These are phyloP conservation scores for Parnassius orleans DNA, from an alignment of 2,888 invertebrate genomes.

Conservation along the genomic window DNA sequence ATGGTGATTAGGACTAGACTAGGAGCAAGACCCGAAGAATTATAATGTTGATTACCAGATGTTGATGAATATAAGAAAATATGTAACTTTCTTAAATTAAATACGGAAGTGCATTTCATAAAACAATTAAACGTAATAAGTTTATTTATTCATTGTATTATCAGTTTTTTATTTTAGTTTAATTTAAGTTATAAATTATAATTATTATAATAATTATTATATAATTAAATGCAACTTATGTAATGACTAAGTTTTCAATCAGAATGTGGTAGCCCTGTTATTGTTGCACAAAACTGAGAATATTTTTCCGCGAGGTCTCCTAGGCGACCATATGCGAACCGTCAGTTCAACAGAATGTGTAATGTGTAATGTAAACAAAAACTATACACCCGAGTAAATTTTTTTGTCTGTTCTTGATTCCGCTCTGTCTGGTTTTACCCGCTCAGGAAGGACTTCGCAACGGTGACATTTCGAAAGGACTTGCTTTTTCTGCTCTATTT, in stretches of 20 bases:
- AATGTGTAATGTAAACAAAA: slow-evolving; percentile 70
- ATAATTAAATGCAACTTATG: too few species aligned
- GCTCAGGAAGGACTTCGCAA: slow-evolving; percentile 19
- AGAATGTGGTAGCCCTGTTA: slow-evolving; percentile 57
- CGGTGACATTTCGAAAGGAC: slow-evolving; percentile 7
- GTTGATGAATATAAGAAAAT: too few species aligned
- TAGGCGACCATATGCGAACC: slow-evolving; percentile 68
- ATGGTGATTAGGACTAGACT: too few species aligned
- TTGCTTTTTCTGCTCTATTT: slow-evolving; percentile 1
- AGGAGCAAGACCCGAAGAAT: too few species aligned
- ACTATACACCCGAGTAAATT: slow-evolving; percentile 49
- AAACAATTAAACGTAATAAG: too few species aligned
- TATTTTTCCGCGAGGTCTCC: slow-evolving; percentile 65
- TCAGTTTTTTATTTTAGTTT: too few species aligned
- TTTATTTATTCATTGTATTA: too few species aligned
- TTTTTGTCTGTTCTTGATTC: slow-evolving; percentile 47
- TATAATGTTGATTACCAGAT: too few species aligned
- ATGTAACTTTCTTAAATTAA: too few species aligned
- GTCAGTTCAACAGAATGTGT: slow-evolving; percentile 44
- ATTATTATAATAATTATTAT: too few species aligned
- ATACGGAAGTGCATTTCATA: too few species aligned
- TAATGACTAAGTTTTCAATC: background rate
- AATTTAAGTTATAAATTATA: too few species aligned
- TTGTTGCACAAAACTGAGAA: slow-evolving; percentile 66
- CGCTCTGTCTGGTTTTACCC: slow-evolving; percentile 34